These are phyloP conservation scores for Aporophyla lueneburgensis DNA, from an alignment of 2,888 invertebrate species.

Conservation along the genomic window DNA sequence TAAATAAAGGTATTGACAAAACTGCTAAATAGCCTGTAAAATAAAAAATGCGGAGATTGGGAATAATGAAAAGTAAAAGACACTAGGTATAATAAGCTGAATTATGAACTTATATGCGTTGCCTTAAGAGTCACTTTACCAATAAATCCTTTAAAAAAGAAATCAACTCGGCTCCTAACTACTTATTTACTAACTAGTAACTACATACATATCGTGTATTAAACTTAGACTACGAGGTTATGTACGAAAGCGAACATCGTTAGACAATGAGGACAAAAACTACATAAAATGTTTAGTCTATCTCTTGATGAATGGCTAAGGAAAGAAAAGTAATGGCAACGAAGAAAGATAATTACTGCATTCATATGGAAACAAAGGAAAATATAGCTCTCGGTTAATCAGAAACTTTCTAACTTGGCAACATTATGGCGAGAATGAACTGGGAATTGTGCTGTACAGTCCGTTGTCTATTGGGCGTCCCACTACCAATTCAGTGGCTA, in stretches of 20 bases:
- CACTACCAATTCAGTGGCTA: too few species aligned
- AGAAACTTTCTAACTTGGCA: slow-evolving; percentile 37
- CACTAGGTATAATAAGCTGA: too few species aligned
- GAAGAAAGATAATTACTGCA: slow-evolving; percentile 45
- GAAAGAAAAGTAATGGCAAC: slow-evolving; percentile 22
- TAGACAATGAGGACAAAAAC: slow-evolving; percentile 56
- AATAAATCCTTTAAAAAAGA: not conserved
- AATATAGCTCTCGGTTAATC: slow-evolving; percentile 17
- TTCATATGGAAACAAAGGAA: slow-evolving; percentile 51
- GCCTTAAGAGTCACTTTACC: too few species aligned
- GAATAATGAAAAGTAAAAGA: too few species aligned
- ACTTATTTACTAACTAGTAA: not conserved
- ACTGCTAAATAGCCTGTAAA: too few species aligned
- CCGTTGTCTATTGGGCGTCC: too few species aligned
- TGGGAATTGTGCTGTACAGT: not conserved
- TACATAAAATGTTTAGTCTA: slow-evolving; percentile 24
- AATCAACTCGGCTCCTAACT: not conserved
- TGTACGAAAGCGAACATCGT: slow-evolving; percentile 7
- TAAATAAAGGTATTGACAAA: too few species aligned
- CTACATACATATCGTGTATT: not conserved
- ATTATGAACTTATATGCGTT: too few species aligned
- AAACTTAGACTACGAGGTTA: not conserved
- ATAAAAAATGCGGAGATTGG: too few species aligned
- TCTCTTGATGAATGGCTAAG: slow-evolving; percentile 24
- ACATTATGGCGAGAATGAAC: not conserved